Conservation (phyloP, 35 echinoderm and acorn worm species). For the Patiria miniata region DNA sequence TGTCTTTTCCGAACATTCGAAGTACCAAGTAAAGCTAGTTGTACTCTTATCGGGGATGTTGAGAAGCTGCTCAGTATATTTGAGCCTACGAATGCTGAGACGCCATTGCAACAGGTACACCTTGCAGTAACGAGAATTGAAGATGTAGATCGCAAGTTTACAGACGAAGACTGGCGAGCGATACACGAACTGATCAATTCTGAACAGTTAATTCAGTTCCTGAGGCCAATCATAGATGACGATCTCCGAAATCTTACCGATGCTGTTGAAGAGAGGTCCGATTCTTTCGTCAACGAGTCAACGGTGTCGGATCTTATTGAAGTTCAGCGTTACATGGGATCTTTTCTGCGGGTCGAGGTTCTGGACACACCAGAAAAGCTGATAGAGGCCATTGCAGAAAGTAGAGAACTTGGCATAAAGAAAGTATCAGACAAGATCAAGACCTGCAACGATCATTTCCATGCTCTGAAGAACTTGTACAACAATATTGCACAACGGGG, state of each 20-base stretch:
- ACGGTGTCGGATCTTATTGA: constrained; percentile 44
- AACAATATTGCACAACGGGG: constrained; percentile 48
- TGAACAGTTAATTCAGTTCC: constrained; percentile 28
- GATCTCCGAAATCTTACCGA: constrained; percentile 39
- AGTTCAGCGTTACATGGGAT: constrained; percentile 36
- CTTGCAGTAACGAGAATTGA: constrained; percentile 10
- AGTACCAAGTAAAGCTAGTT: neutral
- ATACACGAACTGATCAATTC: neutral
- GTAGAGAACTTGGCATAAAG: constrained; percentile 12
- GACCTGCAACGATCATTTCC: constrained; percentile 26
- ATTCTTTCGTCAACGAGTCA: constrained; percentile 31
- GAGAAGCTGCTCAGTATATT: neutral
- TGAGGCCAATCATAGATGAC: constrained; percentile 34
- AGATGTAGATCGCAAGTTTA: constrained; percentile 18
- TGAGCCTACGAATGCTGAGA: neutral
- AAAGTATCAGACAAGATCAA: neutral
- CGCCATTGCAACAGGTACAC: constrained; percentile 8
- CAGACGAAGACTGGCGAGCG: neutral
- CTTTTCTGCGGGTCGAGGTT: constrained; percentile 5
- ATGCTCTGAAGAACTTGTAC: constrained; percentile 35
- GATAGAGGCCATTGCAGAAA: constrained; percentile 15
- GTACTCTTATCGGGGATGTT: neutral
- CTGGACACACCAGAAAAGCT: neutral
- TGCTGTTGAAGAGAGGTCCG: constrained; percentile 48
- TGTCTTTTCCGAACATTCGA: constrained; percentile 31